These are phyloP conservation scores for Marasmarcha lunaedactyla DNA, from an alignment of 2,888 invertebrate species.

Conservation along the genomic window DNA sequence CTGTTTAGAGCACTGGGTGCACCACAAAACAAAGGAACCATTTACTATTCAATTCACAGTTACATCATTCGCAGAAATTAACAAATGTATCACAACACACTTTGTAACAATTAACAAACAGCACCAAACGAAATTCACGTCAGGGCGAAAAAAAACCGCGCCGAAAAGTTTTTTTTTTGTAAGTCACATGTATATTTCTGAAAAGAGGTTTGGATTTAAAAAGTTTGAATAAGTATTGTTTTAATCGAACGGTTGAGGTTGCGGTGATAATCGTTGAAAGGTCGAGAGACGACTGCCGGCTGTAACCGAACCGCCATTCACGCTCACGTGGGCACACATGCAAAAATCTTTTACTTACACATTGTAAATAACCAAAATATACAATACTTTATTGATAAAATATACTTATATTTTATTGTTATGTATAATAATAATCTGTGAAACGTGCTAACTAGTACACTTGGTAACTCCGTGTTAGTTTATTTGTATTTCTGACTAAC, in stretches of 20 bases:
- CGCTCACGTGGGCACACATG: conserved; percentile 55
- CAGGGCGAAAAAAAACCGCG: not conserved
- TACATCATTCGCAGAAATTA: conserved; percentile 56
- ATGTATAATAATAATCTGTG: too few species aligned
- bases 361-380: conserved; percentile 38
- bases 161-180: conserved; percentile 6
- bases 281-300: conserved; percentile 51
- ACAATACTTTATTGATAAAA: conserved; percentile 17
- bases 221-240: conserved; percentile 26
- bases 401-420: conserved; percentile 11
- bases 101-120: conserved; percentile 27
- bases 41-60: conserved; percentile 32
- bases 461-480: too few species aligned
- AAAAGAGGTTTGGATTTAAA: too few species aligned
- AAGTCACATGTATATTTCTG: conserved; percentile 4
- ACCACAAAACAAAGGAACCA: conserved; percentile 38
- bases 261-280: conserved; percentile 55
- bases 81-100: conserved; percentile 25
- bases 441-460: too few species aligned
- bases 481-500: too few species aligned
- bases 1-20: conserved; percentile 31
- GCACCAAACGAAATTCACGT: conserved; percentile 12
- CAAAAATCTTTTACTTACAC: conserved; percentile 52
- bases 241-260: conserved; percentile 37
- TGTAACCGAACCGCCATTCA: conserved; percentile 48